These are phyloP conservation scores for Nemoura dubitans DNA, from an alignment of 2,888 invertebrate species.

Conservation along the genomic window DNA sequence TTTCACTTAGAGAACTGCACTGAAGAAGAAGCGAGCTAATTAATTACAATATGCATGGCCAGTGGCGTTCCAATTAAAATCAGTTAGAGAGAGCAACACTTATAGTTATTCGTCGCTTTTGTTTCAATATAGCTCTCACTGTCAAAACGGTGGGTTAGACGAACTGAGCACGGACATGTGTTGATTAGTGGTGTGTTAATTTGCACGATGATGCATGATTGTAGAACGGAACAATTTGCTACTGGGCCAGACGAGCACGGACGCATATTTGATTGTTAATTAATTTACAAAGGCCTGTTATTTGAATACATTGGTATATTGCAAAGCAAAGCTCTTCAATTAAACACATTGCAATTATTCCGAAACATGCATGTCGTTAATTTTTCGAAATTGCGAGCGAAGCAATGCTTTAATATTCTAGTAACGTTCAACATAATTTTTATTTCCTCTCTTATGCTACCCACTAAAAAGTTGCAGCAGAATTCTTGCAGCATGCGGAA, in stretches of 20 bases:
- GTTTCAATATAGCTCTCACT: too few relatives aligned
- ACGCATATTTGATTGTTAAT: conserved; percentile 7
- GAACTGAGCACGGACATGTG: background rate
- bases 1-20: too few relatives aligned
- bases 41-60: too few relatives aligned
- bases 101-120: too few relatives aligned
- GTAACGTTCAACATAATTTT: too few relatives aligned
- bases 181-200: background rate
- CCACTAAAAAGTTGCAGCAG: too few relatives aligned
- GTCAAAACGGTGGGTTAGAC: too few relatives aligned
- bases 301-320: background rate
- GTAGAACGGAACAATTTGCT: background rate
- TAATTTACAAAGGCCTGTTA: background rate
- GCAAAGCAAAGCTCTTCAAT: background rate
- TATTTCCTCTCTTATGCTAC: too few relatives aligned
- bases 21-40: too few relatives aligned
- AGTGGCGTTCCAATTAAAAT: too few relatives aligned
- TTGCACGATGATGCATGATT: background rate
- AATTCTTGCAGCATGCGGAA: too few relatives aligned
- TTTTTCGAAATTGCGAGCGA: background rate
- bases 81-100: too few relatives aligned
- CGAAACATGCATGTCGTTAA: background rate
- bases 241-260: background rate
- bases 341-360: background rate
- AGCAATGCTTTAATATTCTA: background rate